Base-by-base conservation (phyloP, 2,797 vertebrate species). In the Apodemus agrarius region DNA sequence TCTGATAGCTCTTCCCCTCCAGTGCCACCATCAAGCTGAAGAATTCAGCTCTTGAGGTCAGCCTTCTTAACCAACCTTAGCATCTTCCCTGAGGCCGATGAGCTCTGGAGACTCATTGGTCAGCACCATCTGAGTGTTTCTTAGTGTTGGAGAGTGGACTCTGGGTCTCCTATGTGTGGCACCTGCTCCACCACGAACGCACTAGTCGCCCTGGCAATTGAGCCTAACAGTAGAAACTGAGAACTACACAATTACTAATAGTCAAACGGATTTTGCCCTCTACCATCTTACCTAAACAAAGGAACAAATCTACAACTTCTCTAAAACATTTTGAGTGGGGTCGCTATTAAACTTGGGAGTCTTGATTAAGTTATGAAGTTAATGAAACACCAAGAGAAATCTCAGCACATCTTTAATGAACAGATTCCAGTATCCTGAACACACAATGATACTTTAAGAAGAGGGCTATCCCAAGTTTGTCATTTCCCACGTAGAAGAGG, bases 161-260 rank as follows among this genome's bases (percentile, higher is more conserved):
- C 40, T 12, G 29, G 22, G 37, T 85, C 12, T 24, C 34, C 12
- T 16, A 8, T 61, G 19, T n/a, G 69, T 31, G 1, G 19, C 17
- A 49, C 9, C 19, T 0, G 11, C 9, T 79, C 40, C 26, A 59
- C 49, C 3, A 49, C 26, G 52, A 29, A 54, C 24, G 43, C 3
- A 26, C 19, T 11, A 40, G 14, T n/a, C 17, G 5, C 3, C 13
- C 37, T 57, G 78, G 90, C 24, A 63, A 72, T 76, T 75, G 7
- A 92, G 81, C 57, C 96, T 78, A 95, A 40, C 31, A 94, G 79
- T 29, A 21, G 91, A 96, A 95, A 69, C 81, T 57, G 31, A 93
- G 93, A 93, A 94, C 54, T 46, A 54, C 10, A 37, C 94, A 90
- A 24, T 80, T 16, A 34, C 1, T 89, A 37, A 76, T 78, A 54